Evolutionary conservation across 2,797 vertebrate genomes (phyloP).

Genomic region (Distichodus sexfasciatus): DNA sequence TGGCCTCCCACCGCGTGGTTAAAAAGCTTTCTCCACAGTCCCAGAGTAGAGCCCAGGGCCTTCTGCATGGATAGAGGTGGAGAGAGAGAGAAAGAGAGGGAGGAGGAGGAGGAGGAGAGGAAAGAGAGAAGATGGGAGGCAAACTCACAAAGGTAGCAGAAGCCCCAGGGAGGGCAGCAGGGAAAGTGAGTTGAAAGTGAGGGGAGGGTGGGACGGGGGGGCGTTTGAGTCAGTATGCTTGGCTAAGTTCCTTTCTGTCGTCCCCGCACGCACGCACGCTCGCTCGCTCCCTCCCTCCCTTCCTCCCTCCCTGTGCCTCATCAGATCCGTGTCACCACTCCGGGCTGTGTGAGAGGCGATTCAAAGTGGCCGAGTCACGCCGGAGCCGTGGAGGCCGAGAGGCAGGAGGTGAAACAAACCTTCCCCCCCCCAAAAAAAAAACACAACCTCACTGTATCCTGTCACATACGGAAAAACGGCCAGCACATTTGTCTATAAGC

Average conservation of each 20-base stretch:
- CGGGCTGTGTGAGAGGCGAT: constrained; percentile 70
- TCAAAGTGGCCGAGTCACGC: constrained; percentile 28
- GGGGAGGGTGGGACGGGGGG: constrained; percentile 18
- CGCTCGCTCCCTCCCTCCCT: constrained; percentile 66
- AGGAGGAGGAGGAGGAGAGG: constrained; percentile 82
- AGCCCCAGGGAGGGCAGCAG: constrained; percentile 81
- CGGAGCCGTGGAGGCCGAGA: constrained; percentile 1
- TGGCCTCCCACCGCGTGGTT: constrained; percentile 54
- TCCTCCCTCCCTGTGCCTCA: constrained; percentile 90
- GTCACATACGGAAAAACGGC: constrained; percentile 53
- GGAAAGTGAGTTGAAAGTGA: constrained; percentile 46
- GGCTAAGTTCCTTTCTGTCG: constrained; percentile 79
- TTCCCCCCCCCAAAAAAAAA: constrained; percentile 52
- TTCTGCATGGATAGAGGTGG: constrained; percentile 91
- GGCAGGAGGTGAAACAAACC: no score
- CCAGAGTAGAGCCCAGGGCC: constrained; percentile 79
- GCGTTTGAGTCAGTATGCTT: constrained; percentile 79
- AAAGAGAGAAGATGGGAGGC: constrained; percentile 77
- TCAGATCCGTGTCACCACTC: constrained; percentile 96
- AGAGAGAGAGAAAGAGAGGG: constrained; percentile 77
- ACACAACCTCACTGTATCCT: constrained; percentile 50
- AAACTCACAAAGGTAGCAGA: constrained; percentile 79
- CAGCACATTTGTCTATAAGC: constrained; percentile 40
- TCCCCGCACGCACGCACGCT: constrained; percentile 62
- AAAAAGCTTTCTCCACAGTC: constrained; percentile 86